These are phyloP conservation scores for Pristionchus japonicus DNA, from an alignment of 2,888 invertebrate genomes.

Conservation along the genomic window DNA sequence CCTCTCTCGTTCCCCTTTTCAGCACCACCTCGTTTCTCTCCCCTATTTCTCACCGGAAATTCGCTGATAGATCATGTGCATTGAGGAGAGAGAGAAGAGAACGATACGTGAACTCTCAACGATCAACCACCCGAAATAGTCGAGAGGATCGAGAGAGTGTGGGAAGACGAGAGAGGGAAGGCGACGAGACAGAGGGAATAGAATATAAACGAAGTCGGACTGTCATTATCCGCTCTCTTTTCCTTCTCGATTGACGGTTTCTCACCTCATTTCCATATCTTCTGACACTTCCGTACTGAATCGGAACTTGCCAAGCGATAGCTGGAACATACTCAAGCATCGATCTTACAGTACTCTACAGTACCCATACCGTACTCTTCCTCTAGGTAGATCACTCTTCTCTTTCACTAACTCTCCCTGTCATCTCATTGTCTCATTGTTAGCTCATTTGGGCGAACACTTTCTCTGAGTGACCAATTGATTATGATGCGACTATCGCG, in stretches of 20 bases:
- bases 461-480: slow-evolving; percentile 1
- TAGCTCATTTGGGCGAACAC: slow-evolving; percentile 18
- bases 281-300: neutral
- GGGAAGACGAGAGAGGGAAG: neutral
- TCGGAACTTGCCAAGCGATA: neutral
- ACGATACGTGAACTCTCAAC: slow-evolving; percentile 31
- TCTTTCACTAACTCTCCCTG: neutral
- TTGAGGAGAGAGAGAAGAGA: neutral
- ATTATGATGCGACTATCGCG: neutral
- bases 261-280: neutral
- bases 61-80: neutral
- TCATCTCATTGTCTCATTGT: slow-evolving; percentile 22
- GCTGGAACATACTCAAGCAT: neutral
- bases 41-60: neutral
- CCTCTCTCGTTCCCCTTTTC: neutral
- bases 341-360: neutral
- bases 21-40: neutral
- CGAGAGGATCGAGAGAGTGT: neutral
- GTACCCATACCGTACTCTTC: neutral
- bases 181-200: neutral
- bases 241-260: neutral
- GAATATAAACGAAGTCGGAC: neutral
- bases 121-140: slow-evolving; percentile 34
- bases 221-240: slow-evolving; percentile 13
- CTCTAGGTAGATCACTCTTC: neutral